A percentile compares a stretch with the other conserved stretches of the same genome.
Evolutionary conservation across 2,113 vertebrate species (phyloP).

Genomic region (Sinocyclocheilus anshuiensis): DNA sequence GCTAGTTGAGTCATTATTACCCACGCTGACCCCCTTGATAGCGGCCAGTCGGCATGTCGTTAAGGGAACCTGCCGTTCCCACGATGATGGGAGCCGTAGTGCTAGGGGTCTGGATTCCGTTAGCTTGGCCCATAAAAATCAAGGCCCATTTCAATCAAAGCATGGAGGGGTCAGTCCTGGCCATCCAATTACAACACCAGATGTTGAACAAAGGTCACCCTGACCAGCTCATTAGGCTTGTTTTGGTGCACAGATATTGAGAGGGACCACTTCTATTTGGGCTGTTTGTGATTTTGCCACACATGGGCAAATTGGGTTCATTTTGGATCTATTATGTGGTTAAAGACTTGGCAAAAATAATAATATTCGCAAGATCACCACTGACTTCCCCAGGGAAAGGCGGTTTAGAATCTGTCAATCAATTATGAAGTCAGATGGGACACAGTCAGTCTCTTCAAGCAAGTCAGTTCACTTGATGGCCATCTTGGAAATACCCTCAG

Average conservation of each 20-base stretch:
- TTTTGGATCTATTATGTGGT: background rate
- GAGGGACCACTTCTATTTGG: constrained; percentile 17
- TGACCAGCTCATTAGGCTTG: constrained; percentile 45
- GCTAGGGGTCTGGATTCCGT: constrained; percentile 58
- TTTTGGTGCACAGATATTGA: constrained; percentile 49
- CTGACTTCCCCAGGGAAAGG: background rate
- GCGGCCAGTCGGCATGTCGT: constrained; percentile 17
- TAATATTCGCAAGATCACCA: background rate
- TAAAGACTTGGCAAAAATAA: background rate
- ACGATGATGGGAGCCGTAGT: constrained; percentile 25
- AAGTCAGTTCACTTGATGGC: background rate
- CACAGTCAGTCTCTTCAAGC: background rate
- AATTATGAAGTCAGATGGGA: background rate
- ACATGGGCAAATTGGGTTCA: background rate
- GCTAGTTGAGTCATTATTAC: constrained; percentile 55
- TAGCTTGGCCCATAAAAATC: constrained; percentile 54
- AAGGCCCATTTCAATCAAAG: constrained; percentile 45
- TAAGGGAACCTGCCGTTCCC: constrained; percentile 43
- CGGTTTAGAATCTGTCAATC: background rate
- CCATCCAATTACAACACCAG: constrained; percentile 56
- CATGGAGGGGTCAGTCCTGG: constrained; percentile 44
- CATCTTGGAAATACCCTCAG: background rate
- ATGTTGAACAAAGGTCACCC: constrained; percentile 47
- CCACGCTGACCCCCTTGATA: constrained; percentile 18
- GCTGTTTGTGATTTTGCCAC: constrained; percentile 14